These are phyloP conservation scores for Bubo blakistoni DNA, from an alignment of 2,113 vertebrate species.

Conservation along the genomic window DNA sequence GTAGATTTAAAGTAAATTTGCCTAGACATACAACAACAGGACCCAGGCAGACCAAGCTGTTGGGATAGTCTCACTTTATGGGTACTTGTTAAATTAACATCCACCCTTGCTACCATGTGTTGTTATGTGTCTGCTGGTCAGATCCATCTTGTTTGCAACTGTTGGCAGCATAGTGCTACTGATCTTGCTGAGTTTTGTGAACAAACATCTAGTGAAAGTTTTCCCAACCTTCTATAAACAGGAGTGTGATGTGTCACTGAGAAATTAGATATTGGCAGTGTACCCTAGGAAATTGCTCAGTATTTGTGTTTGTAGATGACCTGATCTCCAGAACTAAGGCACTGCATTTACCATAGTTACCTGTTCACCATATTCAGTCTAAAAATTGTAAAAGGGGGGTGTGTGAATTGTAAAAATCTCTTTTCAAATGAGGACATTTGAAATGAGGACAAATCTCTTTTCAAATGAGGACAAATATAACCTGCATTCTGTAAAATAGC, in stretches of 20 bases:
- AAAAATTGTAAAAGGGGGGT: neutral
- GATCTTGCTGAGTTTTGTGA: neutral
- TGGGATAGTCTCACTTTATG: neutral
- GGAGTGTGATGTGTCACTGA: neutral
- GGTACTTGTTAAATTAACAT: neutral
- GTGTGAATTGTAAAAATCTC: neutral
- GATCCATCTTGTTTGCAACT: neutral
- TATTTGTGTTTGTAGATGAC: neutral
- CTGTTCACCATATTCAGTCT: neutral
- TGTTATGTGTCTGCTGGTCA: neutral
- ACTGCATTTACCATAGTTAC: neutral
- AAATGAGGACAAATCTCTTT: neutral
- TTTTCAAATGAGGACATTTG: neutral
- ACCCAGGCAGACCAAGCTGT: neutral
- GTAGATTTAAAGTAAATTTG: neutral
- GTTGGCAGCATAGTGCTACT: neutral
- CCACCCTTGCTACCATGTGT: neutral
- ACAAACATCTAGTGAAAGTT: neutral
- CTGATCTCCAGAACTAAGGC: neutral
- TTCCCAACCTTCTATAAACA: neutral
- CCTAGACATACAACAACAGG: neutral
- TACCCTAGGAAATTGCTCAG: neutral
- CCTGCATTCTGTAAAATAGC: neutral
- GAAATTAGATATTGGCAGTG: neutral
- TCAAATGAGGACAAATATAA: neutral